Evolutionary conservation across 2,888 invertebrate species (phyloP).

Genomic region (Liopterus haemorrhoidalis): DNA sequence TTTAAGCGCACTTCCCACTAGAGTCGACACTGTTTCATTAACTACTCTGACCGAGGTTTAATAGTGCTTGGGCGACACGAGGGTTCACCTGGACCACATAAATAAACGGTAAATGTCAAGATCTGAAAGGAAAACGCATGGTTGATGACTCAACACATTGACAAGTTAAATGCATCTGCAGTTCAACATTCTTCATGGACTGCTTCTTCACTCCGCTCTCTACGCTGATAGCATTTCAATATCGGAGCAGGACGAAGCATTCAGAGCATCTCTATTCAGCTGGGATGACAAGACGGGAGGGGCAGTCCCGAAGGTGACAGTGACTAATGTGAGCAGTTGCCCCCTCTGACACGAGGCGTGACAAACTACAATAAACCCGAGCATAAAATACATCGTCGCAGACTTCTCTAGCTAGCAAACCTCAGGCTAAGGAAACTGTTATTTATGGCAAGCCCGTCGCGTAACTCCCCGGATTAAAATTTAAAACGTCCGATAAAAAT

Average conservation of each 20-base stretch:
- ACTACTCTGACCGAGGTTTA: constrained; percentile 8
- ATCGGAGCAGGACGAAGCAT: not conserved
- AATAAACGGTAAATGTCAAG: constrained; percentile 24
- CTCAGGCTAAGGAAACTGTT: constrained; percentile 20
- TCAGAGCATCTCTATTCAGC: not conserved
- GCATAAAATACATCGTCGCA: constrained; percentile 32
- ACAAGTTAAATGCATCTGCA: constrained; percentile 25
- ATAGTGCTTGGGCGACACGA: constrained; percentile 23
- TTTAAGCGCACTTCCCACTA: no score
- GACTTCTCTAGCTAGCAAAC: constrained; percentile 19
- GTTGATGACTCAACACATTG: constrained; percentile 24
- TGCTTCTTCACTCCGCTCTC: not conserved
- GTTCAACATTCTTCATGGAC: constrained; percentile 17
- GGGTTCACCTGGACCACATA: constrained; percentile 24
- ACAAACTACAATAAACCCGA: constrained; percentile 36
- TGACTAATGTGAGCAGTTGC: constrained; percentile 35
- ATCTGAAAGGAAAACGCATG: constrained; percentile 23
- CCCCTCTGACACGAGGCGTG: constrained; percentile 34
- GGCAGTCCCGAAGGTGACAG: constrained; percentile 15
- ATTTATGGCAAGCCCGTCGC: constrained; percentile 17
- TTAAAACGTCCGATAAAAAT: constrained; percentile 17
- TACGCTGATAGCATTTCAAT: not conserved
- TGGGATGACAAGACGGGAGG: not conserved
- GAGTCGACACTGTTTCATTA: not conserved
- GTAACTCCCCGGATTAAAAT: constrained; percentile 14